Conservation (phyloP, 2,113 vertebrate species). For the Sporophila hypoxantha region DNA sequence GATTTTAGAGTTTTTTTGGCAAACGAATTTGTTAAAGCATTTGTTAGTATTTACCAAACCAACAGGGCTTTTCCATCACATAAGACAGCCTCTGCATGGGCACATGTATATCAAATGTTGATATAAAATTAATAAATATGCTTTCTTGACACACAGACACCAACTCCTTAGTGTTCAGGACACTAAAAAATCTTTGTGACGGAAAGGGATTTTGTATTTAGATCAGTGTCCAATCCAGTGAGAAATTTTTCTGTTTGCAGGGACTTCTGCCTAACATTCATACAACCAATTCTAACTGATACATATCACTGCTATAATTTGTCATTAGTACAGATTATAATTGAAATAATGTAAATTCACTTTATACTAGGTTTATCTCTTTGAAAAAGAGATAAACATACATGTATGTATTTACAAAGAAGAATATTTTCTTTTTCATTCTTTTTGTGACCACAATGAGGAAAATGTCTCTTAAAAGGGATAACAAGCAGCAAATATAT, state of each 20-base stretch:
- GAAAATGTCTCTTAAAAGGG: neutral
- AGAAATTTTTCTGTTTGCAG: neutral
- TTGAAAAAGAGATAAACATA: neutral
- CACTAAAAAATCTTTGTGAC: neutral
- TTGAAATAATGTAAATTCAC: neutral
- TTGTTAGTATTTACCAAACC: neutral
- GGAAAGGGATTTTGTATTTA: neutral
- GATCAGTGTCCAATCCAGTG: neutral
- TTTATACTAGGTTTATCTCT: neutral
- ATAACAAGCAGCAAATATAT: neutral
- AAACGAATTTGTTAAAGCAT: neutral
- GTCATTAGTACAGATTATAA: neutral
- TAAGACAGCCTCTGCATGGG: neutral
- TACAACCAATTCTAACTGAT: neutral
- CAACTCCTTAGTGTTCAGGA: neutral
- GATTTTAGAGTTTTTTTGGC: neutral
- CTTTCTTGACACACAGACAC: neutral
- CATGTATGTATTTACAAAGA: neutral
- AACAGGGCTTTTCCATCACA: neutral
- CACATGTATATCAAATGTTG: neutral
- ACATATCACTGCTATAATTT: neutral
- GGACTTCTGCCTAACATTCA: neutral
- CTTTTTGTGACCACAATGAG: neutral
- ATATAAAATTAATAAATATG: neutral
- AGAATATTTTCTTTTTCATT: neutral